A percentile compares a stretch with the other conserved stretches of the same genome.
These are phyloP conservation scores for Lophius piscatorius DNA, from an alignment of 2,113 vertebrate genomes.

Conservation along the genomic window DNA sequence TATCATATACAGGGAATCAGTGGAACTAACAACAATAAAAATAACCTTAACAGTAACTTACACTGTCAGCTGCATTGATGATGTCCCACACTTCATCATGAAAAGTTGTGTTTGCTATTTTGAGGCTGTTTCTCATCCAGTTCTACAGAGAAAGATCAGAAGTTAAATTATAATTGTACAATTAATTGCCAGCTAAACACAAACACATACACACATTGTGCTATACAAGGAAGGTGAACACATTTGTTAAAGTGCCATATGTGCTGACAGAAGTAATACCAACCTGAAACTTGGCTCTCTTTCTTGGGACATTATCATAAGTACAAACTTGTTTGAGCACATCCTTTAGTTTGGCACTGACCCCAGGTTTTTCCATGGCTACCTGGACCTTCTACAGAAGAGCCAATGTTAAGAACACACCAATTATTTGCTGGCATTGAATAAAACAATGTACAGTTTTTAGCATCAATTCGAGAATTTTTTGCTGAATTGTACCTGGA, in stretches of 20 bases:
- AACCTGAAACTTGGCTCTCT: conserved; percentile 95
- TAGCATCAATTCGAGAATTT: background rate
- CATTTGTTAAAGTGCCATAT: no score
- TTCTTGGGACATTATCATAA: conserved; percentile 93
- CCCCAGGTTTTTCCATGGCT: conserved; percentile 84
- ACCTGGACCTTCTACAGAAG: conserved; percentile 87
- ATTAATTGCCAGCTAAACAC: background rate
- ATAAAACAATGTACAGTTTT: no score
- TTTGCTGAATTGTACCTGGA: conserved; percentile 82
- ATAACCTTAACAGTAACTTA: conserved; percentile 73
- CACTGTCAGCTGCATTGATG: conserved; percentile 82
- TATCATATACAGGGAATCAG: background rate
- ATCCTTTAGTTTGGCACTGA: conserved; percentile 83
- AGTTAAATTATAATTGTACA: background rate
- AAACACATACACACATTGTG: background rate
- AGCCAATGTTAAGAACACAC: background rate
- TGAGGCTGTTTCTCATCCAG: conserved; percentile 96
- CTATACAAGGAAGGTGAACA: no score
- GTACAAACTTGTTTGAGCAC: conserved; percentile 86
- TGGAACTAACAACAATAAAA: background rate
- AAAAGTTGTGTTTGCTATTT: conserved; percentile 77
- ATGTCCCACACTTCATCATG: conserved; percentile 92
- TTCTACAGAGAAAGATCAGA: conserved; percentile 78
- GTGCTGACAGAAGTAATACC: background rate
- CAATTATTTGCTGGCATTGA: background rate